A percentile compares a stretch with the other conserved stretches of the same genome.
Evolutionary conservation across 2,797 vertebrate genomes (phyloP).

Genomic region (Sitta carolinensis): DNA sequence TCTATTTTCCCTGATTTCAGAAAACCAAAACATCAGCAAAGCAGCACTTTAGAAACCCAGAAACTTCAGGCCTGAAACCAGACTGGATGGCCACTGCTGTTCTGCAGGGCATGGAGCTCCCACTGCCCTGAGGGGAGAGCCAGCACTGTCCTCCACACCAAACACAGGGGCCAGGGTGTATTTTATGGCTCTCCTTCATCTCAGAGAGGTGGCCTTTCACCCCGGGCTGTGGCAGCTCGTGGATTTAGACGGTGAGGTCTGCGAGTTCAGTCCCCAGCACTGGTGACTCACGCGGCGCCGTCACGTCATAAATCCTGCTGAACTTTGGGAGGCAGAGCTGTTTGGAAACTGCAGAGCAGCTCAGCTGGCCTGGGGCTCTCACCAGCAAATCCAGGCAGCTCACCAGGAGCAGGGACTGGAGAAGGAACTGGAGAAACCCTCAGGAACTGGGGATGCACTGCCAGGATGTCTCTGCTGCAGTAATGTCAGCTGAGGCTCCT

Average conservation of each 20-base stretch:
- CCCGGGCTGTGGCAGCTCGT: not conserved
- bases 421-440: not conserved
- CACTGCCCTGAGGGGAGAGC: not conserved
- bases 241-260: not conserved
- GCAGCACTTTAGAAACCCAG: too few species aligned
- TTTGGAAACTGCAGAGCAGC: not conserved
- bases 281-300: not conserved
- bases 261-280: not conserved
- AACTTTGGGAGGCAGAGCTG: not conserved
- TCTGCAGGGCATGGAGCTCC: not conserved
- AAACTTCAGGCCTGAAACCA: too few species aligned
- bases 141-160: fast-evolving
- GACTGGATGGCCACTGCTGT: not conserved
- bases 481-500: not conserved
- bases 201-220: not conserved
- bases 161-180: fast-evolving
- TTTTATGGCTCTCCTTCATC: not conserved
- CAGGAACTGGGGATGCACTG: fast-evolving
- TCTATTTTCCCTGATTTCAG: too few species aligned
- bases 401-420: fast-evolving
- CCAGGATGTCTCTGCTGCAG: not conserved
- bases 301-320: not conserved
- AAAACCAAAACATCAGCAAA: too few species aligned
- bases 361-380: not conserved
- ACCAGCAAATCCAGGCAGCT: not conserved